These are phyloP conservation scores for Sycophila sp. DNA, from an alignment of 1,140 invertebrate genomes.

Conservation along the genomic window DNA sequence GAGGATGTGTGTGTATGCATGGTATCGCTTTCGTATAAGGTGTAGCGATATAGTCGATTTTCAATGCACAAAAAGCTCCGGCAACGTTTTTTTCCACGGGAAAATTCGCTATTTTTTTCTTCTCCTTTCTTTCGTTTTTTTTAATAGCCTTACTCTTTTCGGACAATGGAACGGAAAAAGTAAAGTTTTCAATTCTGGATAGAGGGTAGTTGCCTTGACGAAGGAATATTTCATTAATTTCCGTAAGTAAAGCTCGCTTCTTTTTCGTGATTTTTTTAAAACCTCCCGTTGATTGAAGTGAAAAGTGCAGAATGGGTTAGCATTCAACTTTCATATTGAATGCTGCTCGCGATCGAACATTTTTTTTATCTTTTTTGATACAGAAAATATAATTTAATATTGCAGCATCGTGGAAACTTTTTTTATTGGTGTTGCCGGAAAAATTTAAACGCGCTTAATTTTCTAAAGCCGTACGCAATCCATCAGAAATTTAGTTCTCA, in stretches of 20 bases:
- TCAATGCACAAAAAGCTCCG: not conserved
- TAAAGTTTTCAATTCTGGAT: not conserved
- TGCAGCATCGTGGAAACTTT: too few species aligned
- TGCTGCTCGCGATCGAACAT: too few species aligned
- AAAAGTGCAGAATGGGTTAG: too few species aligned
- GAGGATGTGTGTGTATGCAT: not conserved
- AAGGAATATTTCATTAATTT: slow-evolving; percentile 3
- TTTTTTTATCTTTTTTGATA: too few species aligned
- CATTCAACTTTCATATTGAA: too few species aligned
- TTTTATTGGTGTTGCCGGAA: too few species aligned
- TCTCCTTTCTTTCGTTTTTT: not conserved
- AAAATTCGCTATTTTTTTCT: not conserved
- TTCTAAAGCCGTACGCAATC: too few species aligned
- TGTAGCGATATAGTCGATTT: slow-evolving; percentile 14
- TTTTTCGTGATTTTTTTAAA: too few species aligned
- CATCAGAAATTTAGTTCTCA: too few species aligned
- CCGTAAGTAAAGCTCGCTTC: not conserved
- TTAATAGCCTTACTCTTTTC: not conserved
- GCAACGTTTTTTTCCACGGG: not conserved
- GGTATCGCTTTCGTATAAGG: slow-evolving; percentile 5
- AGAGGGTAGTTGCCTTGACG: not conserved
- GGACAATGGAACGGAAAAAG: not conserved
- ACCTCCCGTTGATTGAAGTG: too few species aligned
- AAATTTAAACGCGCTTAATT: too few species aligned
- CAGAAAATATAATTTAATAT: too few species aligned